These are phyloP conservation scores for Tinamus major DNA, from an alignment of 2,797 vertebrate genomes.

Conservation along the genomic window DNA sequence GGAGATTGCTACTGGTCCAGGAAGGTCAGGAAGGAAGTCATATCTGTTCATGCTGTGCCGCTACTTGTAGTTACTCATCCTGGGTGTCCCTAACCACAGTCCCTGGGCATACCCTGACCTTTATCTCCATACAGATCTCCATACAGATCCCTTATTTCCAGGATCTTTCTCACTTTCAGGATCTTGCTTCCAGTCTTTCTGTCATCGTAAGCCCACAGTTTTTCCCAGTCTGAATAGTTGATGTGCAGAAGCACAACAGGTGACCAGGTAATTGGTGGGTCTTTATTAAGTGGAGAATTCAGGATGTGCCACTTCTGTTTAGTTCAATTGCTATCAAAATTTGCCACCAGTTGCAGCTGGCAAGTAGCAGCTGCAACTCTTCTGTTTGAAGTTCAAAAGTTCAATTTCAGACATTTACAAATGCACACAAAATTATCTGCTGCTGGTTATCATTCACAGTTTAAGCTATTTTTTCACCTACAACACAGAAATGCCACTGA, in stretches of 20 bases:
- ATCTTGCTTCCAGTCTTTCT: not conserved
- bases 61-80: not conserved
- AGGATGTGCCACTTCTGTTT: not conserved
- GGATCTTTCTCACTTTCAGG: not conserved
- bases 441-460: not conserved
- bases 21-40: not conserved
- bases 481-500: not conserved
- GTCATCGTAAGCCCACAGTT: not conserved
- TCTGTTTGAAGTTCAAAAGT: not conserved
- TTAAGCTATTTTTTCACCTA: not conserved
- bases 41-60: fast-evolving
- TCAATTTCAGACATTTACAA: not conserved
- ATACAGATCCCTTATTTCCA: not conserved
- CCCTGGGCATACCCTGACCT: not conserved
- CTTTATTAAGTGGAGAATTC: not conserved
- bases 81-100: fast-evolving
- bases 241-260: not conserved
- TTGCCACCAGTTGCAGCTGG: not conserved
- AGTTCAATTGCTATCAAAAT: not conserved
- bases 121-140: not conserved
- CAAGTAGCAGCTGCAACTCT: not conserved
- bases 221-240: not conserved
- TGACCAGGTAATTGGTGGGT: not conserved
- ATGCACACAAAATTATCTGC: not conserved
- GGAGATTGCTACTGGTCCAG: fast-evolving